phyloP scores from a whole-genome alignment of 2,113 vertebrate species.

The Colistium nudipinnis region DNA sequence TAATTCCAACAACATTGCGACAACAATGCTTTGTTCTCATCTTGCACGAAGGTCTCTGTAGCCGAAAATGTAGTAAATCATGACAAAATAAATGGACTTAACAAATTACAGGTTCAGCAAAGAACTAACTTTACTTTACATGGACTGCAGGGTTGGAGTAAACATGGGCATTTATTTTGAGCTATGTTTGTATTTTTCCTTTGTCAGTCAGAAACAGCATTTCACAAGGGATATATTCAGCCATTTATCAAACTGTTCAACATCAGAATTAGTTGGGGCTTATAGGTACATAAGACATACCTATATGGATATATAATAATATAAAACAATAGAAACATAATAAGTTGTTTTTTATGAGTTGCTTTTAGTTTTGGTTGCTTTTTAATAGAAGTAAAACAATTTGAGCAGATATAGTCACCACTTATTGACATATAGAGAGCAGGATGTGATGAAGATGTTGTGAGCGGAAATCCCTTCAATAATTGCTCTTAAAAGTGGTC shows the following conservation, averaged over 20 bases:
- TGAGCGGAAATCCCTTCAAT: neutral
- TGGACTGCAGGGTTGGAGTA: conserved; percentile 31
- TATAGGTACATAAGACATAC: neutral
- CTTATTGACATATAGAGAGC: too few species aligned
- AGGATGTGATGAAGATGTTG: neutral
- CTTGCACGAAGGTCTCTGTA: neutral
- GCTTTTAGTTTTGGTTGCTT: too few species aligned
- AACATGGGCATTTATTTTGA: conserved; percentile 48
- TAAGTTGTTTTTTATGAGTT: too few species aligned
- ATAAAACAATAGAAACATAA: too few species aligned
- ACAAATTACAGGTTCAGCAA: conserved; percentile 25
- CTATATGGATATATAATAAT: too few species aligned
- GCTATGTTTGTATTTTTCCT: conserved; percentile 42
- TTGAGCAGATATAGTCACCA: neutral
- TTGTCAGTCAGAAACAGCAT: conserved; percentile 20
- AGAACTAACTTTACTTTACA: conserved; percentile 27
- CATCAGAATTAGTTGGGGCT: conserved; percentile 9
- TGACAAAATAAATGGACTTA: conserved; percentile 26
- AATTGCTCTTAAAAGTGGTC: neutral
- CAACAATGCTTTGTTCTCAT: neutral
- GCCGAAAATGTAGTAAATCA: conserved; percentile 16
- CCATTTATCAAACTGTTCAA: conserved; percentile 34
- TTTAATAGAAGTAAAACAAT: neutral
- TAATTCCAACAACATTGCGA: neutral
- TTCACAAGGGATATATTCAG: conserved; percentile 33